These are phyloP conservation scores for Canis aureus DNA, from an alignment of 2,113 vertebrate species.

Conservation along the genomic window DNA sequence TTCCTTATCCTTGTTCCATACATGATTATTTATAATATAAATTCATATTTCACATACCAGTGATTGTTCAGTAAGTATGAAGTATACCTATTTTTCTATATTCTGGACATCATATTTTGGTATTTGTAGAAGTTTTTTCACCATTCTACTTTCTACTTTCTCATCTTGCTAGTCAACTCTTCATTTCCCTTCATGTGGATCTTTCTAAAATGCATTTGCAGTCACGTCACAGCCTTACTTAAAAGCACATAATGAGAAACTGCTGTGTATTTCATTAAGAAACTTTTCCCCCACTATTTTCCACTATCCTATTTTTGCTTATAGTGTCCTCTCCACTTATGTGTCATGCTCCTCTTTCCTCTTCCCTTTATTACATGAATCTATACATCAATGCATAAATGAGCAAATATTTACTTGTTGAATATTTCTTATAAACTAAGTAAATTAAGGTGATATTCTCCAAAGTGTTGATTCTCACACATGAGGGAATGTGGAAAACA, in stretches of 20 bases:
- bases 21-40: background rate
- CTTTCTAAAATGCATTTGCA: background rate
- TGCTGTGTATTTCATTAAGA: background rate
- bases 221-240: background rate
- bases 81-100: background rate
- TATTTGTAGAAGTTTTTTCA: background rate
- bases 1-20: background rate
- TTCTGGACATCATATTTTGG: background rate
- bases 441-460: background rate
- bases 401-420: background rate
- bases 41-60: background rate
- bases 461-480: background rate
- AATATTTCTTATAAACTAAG: conserved; percentile 9
- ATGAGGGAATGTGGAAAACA: background rate
- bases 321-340: background rate
- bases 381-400: background rate
- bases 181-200: background rate
- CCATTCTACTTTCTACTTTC: background rate
- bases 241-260: background rate
- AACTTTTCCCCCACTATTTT: background rate
- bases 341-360: background rate
- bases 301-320: background rate
- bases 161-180: background rate
- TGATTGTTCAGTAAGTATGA: background rate
- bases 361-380: background rate